These are phyloP conservation scores for Anguilla megastoma DNA, from an alignment of 2,797 vertebrate genomes.

Conservation along the genomic window DNA sequence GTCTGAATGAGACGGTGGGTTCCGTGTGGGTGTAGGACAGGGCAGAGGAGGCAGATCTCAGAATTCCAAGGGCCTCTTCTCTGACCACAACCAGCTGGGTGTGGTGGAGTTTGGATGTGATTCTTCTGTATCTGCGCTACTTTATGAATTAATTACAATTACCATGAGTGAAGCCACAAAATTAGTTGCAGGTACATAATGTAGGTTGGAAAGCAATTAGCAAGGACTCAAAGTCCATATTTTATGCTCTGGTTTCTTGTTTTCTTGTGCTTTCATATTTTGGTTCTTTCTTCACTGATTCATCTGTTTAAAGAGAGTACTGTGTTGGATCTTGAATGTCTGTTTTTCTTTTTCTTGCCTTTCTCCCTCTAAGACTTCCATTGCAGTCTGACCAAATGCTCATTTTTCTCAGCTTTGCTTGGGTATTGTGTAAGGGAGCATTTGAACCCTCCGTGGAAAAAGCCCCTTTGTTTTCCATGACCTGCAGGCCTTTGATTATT, in stretches of 20 bases:
- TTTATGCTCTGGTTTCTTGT: neutral
- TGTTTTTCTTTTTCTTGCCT: neutral
- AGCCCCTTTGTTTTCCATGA: conserved; percentile 12
- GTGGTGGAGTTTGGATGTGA: neutral
- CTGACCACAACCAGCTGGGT: neutral
- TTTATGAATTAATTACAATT: neutral
- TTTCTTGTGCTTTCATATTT: neutral
- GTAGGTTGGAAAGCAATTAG: neutral
- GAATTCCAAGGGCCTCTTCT: neutral
- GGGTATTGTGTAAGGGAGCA: neutral
- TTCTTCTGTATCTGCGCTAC: neutral
- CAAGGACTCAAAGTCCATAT: neutral
- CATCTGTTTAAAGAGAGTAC: neutral
- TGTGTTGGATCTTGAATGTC: neutral
- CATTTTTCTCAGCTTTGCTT: neutral
- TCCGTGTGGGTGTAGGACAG: neutral
- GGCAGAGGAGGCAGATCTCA: neutral
- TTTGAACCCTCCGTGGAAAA: neutral
- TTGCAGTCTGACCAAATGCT: neutral
- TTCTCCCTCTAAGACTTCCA: neutral
- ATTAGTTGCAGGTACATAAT: neutral
- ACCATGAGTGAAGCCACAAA: neutral
- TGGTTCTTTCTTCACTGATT: neutral
- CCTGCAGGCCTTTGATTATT: conserved; percentile 31
- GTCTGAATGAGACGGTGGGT: neutral